Evolutionary conservation across 2,113 vertebrate species (phyloP).

Genomic region (Phaethon lepturus): DNA sequence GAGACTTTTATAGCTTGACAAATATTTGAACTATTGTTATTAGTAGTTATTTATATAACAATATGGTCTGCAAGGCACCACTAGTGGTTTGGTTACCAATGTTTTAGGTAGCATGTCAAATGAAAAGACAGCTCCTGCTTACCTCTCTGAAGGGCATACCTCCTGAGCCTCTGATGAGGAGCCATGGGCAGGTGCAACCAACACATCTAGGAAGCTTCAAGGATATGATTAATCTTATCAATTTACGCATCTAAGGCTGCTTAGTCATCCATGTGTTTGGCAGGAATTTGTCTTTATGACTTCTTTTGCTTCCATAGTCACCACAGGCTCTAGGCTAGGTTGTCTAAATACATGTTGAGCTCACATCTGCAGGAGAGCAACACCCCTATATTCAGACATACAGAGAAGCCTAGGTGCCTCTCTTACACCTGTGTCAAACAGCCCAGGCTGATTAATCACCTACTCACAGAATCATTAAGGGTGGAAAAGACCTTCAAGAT

Average conservation of each 20-base stretch:
- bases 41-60: not conserved
- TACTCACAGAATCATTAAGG: not conserved
- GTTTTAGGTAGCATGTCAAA: not conserved
- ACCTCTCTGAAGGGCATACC: not conserved
- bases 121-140: not conserved
- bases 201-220: not conserved
- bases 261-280: slow-evolving; percentile 28
- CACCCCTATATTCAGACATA: not conserved
- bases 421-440: not conserved
- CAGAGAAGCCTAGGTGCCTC: not conserved
- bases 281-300: not conserved
- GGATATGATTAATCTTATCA: slow-evolving; percentile 22
- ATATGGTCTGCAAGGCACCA: not conserved
- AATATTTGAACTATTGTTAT: not conserved
- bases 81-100: not conserved
- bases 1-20: not conserved
- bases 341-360: not conserved
- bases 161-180: not conserved
- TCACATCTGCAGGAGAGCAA: not conserved
- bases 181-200: not conserved
- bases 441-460: not conserved
- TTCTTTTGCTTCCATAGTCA: not conserved
- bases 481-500: too few species aligned
- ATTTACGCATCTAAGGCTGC: not conserved
- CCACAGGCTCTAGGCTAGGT: not conserved